These are phyloP conservation scores for Scelioninae gen. 2 DNA, from an alignment of 2,888 invertebrate genomes.

Conservation along the genomic window DNA sequence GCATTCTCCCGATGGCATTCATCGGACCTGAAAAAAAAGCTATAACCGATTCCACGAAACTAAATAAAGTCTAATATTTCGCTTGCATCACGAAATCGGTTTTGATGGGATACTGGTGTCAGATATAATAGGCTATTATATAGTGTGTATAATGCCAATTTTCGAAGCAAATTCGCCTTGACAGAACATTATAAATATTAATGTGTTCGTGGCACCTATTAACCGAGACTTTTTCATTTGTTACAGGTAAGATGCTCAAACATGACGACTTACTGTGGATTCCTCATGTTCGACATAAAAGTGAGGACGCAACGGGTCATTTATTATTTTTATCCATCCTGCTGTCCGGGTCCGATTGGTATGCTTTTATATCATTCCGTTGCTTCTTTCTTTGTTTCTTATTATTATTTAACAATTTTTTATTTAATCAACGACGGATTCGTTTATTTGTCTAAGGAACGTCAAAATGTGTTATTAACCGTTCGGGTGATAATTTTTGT, in stretches of 20 bases:
- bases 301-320: background rate
- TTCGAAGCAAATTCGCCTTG: conserved; percentile 26
- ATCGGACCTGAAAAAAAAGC: conserved; percentile 37
- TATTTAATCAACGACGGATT: too few relatives aligned
- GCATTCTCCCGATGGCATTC: conserved; percentile 56
- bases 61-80: conserved; percentile 51
- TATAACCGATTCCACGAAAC: conserved; percentile 54
- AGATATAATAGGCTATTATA: conserved; percentile 12
- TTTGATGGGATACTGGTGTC: conserved; percentile 25
- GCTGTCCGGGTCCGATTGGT: too few relatives aligned
- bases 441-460: too few relatives aligned
- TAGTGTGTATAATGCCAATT: conserved; percentile 30
- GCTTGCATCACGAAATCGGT: conserved; percentile 27
- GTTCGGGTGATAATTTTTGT: too few relatives aligned
- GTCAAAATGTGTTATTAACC: too few relatives aligned
- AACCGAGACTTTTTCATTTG: conserved; percentile 33
- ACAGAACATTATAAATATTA: conserved; percentile 35
- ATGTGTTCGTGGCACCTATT: conserved; percentile 17
- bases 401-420: too few relatives aligned
- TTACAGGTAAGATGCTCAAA: conserved; percentile 48
- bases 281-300: conserved; percentile 12
- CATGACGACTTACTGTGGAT: conserved; percentile 22
- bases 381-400: too few relatives aligned
- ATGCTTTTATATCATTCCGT: too few relatives aligned
- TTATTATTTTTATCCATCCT: too few relatives aligned